Conservation (phyloP, 2,888 invertebrate genomes). For the Sussaba pulchella region DNA sequence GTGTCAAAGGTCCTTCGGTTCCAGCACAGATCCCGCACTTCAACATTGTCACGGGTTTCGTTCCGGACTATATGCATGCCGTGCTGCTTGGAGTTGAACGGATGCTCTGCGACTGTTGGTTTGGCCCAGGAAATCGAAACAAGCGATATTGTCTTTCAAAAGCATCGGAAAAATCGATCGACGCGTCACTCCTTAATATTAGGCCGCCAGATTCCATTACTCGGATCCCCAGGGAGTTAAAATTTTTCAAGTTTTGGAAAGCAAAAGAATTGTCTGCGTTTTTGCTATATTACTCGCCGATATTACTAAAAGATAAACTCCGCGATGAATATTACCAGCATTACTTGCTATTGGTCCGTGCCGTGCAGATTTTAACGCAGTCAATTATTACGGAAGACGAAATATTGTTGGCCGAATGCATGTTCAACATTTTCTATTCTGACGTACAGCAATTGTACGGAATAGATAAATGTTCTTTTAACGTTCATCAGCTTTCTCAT, state of each 20-base stretch:
- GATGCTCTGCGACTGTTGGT: conserved; percentile 21
- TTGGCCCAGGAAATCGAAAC: neutral
- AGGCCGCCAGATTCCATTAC: conserved; percentile 45
- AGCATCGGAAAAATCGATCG: conserved; percentile 17
- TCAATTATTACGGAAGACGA: conserved; percentile 16
- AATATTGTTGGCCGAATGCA: conserved; percentile 36
- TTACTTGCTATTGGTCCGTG: conserved; percentile 36
- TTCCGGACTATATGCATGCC: conserved; percentile 54
- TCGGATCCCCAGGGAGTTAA: conserved; percentile 15
- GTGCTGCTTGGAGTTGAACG: conserved; percentile 17
- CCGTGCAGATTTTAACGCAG: conserved; percentile 13
- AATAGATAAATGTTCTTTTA: conserved; percentile 50
- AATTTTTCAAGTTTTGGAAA: conserved; percentile 44
- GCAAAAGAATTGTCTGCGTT: conserved; percentile 34
- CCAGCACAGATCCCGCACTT: conserved; percentile 33
- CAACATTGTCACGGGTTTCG: conserved; percentile 21
- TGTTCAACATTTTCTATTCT: conserved; percentile 42
- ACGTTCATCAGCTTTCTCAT: conserved; percentile 52
- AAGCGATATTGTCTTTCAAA: conserved; percentile 49
- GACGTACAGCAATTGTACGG: conserved; percentile 43
- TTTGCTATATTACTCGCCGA: conserved; percentile 35
- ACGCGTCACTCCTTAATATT: conserved; percentile 28
- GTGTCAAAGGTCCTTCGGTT: conserved; percentile 44
- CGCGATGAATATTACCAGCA: conserved; percentile 32
- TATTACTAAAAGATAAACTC: conserved; percentile 34